Base-by-base conservation (phyloP, 2,113 vertebrate species). In the Elgaria multicarinata region DNA sequence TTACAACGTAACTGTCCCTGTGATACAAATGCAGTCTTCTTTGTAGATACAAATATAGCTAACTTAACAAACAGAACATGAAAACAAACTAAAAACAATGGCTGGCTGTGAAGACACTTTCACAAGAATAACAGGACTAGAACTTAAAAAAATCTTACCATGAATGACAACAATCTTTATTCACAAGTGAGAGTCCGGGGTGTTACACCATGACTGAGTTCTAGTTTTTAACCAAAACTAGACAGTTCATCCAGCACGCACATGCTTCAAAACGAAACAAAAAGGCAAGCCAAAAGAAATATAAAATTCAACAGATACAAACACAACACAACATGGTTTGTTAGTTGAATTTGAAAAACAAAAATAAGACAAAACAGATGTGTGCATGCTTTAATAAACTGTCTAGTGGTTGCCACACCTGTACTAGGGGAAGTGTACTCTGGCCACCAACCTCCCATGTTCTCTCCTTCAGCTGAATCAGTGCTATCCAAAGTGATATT, bases 361-460 rank as follows among this genome's bases (percentile, higher is more conserved):
- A 94, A 95, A 95, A 92, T 90, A 91, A 92, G 92, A 92, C 69
- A 67, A 96, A 96, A 92, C 91, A 89, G 89, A 95, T 81, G 94
- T 85, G 98, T 97, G 98, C 98, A 98, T 98, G 98, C 98, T 96
- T 94, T 96, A 87, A 96, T 95, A 92, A 97, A 97, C 98, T 96
- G 97, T 95, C 97, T 95, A 97, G 97, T 92, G 84, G 96, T 95
- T 97, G 94, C 97, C 98, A 98, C 98, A 98, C 98, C 98, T 99
- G 98, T 94, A 94, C 97, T 96, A 90, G 98, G 96, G 93, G 98
- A 96, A 98, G 97, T 97, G 98, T 97, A 98, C 97, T 99, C 98
- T 95, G 98, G 98, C 98, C 98, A 98, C 98, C 98, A 98, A 98
- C 98, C 98, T 98, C 98, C 98, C 98, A 98, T 98, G 92, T 98